phyloP scores from a whole-genome alignment of 1,140 invertebrate genomes.

The Meloidogyne chitwoodi region DNA sequence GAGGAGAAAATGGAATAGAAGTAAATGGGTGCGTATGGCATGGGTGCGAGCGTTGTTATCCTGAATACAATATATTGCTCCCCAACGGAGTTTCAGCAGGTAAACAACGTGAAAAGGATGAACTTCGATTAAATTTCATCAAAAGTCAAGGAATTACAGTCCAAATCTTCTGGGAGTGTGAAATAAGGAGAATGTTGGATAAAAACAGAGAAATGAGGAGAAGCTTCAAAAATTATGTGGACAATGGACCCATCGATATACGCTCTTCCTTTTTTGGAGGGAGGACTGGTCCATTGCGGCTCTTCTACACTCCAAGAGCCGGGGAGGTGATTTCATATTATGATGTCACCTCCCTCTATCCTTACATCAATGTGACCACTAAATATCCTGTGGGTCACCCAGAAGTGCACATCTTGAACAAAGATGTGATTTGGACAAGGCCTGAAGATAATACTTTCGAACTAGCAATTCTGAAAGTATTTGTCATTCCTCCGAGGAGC shows the following conservation, averaged over 20 bases:
- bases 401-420: no score
- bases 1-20: not conserved
- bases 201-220: not conserved
- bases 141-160: not conserved
- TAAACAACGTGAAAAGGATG: not conserved
- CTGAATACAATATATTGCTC: not conserved
- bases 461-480: no score
- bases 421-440: no score
- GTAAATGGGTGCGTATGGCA: conserved; percentile 9
- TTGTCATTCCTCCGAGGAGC: no score
- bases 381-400: no score
- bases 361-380: not conserved
- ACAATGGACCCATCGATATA: not conserved
- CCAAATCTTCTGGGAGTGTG: conserved; percentile 1
- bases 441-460: no score
- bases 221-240: not conserved
- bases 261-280: not conserved
- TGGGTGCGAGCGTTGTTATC: not conserved
- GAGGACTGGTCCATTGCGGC: not conserved
- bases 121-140: not conserved
- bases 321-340: not conserved
- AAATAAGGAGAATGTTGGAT: not conserved
- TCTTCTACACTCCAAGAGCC: not conserved
- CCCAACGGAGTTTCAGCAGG: conserved; percentile 1
- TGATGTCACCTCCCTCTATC: not conserved